Evolutionary conservation across 30 jellyfish, hydroid and myxozoan genomes (phyloP).

Genomic region (Rhopilema esculentum): DNA sequence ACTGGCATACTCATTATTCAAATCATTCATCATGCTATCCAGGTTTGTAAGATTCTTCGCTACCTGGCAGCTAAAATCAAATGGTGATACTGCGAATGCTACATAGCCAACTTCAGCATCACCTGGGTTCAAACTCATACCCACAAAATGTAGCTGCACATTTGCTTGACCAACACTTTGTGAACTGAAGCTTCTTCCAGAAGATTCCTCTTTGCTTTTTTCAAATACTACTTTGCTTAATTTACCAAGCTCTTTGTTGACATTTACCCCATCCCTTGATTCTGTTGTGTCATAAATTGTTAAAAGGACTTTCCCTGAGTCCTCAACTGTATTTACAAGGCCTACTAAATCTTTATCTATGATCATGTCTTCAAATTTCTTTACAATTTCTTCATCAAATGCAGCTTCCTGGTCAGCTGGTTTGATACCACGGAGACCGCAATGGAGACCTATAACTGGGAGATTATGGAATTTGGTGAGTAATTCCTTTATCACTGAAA

Average conservation of each 20-base stretch:
- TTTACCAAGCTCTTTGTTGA: slow-evolving; percentile 64
- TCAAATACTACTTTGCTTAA: slow-evolving; percentile 35
- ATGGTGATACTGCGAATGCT: slow-evolving; percentile 67
- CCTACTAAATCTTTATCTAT: slow-evolving; percentile 66
- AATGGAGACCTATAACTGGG: slow-evolving; percentile 72
- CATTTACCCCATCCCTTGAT: slow-evolving; percentile 52
- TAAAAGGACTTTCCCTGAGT: slow-evolving; percentile 21
- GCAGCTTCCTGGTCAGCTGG: slow-evolving; percentile 21
- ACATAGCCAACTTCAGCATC: slow-evolving; percentile 59
- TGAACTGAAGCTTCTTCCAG: slow-evolving; percentile 11
- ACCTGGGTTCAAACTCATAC: slow-evolving; percentile 49
- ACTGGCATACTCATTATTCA: slow-evolving; percentile 47
- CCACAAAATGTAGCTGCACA: slow-evolving; percentile 23
- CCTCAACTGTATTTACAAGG: slow-evolving; percentile 48
- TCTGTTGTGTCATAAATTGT: slow-evolving; percentile 69
- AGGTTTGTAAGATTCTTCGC: slow-evolving; percentile 39
- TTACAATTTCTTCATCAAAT: slow-evolving; percentile 27
- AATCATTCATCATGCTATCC: slow-evolving; percentile 71
- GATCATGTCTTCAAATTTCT: slow-evolving; percentile 67
- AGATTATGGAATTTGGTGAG: slow-evolving; percentile 48
- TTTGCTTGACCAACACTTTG: slow-evolving; percentile 3
- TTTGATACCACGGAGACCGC: slow-evolving; percentile 62
- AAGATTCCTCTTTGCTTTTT: background rate
- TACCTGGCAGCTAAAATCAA: slow-evolving; percentile 73
- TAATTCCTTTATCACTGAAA: slow-evolving; percentile 55